A percentile compares a stretch with the other conserved stretches of the same genome.
phyloP scores from a whole-genome alignment of 1,140 invertebrate genomes.

The Dolichoris vasculosae region DNA sequence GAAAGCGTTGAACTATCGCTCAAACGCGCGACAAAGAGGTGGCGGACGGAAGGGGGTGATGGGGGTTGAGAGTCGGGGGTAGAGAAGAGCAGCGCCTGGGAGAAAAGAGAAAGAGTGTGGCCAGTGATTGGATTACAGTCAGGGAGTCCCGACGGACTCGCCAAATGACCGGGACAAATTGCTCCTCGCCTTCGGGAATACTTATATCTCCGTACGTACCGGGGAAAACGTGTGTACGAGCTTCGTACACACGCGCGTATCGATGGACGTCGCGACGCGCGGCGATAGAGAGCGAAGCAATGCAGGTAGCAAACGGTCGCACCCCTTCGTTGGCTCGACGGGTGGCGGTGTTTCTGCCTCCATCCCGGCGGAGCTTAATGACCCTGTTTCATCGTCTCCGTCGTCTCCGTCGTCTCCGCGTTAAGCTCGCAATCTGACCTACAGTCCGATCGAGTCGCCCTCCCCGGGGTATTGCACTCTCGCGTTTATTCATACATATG shows the following conservation, averaged over 20 bases:
- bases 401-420: background rate
- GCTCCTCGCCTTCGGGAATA: constrained; percentile 75
- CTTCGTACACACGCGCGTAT: background rate
- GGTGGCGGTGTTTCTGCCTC: background rate
- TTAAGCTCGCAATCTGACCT: constrained; percentile 7
- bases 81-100: constrained; percentile 23
- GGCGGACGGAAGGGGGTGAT: constrained; percentile 30
- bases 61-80: constrained; percentile 47
- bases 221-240: background rate
- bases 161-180: constrained; percentile 77
- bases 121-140: constrained; percentile 76
- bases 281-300: background rate
- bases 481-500: background rate
- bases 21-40: constrained; percentile 8
- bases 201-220: constrained; percentile 58
- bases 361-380: constrained; percentile 31
- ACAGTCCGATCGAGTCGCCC: background rate
- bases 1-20: background rate
- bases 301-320: constrained; percentile 24
- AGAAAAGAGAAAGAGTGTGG: constrained; percentile 65
- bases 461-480: constrained; percentile 4
- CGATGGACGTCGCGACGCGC: background rate
- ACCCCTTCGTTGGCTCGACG: constrained; percentile 29
- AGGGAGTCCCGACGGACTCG: constrained; percentile 73
- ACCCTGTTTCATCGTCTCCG: constrained; percentile 41